Evolutionary conservation across 1,140 invertebrate genomes (phyloP).

Genomic region (Idris sp.): DNA sequence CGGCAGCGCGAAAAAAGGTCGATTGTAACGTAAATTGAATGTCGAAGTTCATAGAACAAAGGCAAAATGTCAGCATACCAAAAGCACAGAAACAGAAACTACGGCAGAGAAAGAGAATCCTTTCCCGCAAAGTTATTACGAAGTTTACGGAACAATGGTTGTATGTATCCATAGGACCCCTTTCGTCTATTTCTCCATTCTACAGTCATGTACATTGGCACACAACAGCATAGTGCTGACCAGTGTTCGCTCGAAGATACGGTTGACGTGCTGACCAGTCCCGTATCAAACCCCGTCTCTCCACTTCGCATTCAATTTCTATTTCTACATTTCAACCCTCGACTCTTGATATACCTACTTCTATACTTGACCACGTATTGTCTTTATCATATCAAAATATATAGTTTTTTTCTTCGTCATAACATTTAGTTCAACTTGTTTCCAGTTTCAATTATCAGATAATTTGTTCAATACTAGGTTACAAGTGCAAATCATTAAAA

Average conservation of each 20-base stretch:
- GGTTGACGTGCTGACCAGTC: slow-evolving; percentile 73
- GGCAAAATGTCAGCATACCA: slow-evolving; percentile 59
- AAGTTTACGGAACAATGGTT: slow-evolving; percentile 76
- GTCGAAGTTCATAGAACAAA: slow-evolving; percentile 61
- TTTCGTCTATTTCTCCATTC: slow-evolving; percentile 70
- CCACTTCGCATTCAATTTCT: slow-evolving; percentile 74
- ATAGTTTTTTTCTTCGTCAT: slow-evolving; percentile 30
- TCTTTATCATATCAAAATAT: slow-evolving; percentile 44
- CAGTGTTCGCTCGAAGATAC: slow-evolving; percentile 74
- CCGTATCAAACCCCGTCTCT: slow-evolving; percentile 69
- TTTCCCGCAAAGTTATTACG: slow-evolving; percentile 72
- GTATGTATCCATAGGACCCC: slow-evolving; percentile 67
- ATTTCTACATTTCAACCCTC: slow-evolving; percentile 69
- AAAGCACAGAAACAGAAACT: slow-evolving; percentile 62
- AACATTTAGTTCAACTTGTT: slow-evolving; percentile 18
- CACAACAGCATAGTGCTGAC: slow-evolving; percentile 70
- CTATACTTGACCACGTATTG: slow-evolving; percentile 45
- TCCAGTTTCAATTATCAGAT: slow-evolving; percentile 1
- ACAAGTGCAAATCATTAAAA: background rate
- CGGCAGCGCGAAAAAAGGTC: slow-evolving; percentile 28
- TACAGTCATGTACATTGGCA: slow-evolving; percentile 61
- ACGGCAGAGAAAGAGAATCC: slow-evolving; percentile 60
- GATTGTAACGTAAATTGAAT: slow-evolving; percentile 58
- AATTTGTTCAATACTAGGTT: slow-evolving; percentile 4
- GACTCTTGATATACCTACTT: slow-evolving; percentile 57